A percentile compares a stretch with the other conserved stretches of the same genome.
These are phyloP conservation scores for Tridacna gigas DNA, from an alignment of 2,888 invertebrate genomes.

Conservation along the genomic window DNA sequence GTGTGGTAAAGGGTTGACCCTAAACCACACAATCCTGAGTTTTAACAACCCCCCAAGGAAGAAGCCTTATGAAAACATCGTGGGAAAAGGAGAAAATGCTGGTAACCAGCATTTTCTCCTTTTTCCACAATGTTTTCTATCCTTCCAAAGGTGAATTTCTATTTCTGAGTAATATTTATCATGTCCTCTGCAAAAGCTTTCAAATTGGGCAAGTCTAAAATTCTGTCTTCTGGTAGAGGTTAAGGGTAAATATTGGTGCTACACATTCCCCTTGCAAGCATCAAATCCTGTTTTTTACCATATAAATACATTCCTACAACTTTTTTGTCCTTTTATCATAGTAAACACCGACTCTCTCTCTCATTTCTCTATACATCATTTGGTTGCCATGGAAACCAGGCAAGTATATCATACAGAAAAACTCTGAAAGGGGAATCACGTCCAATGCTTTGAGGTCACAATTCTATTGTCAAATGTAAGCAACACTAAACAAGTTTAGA, in stretches of 20 bases:
- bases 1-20: no score
- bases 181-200: not conserved
- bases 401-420: slow-evolving; percentile 42
- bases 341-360: slow-evolving; percentile 19
- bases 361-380: slow-evolving; percentile 54
- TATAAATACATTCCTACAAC: slow-evolving; percentile 20
- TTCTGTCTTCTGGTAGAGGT: no score
- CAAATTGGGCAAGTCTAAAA: no score
- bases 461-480: slow-evolving; percentile 12
- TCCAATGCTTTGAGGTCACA: slow-evolving; percentile 27
- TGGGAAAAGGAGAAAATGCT: no score
- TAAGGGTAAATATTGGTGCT: not conserved
- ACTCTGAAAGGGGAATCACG: slow-evolving; percentile 38
- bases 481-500: not conserved
- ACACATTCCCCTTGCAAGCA: not conserved
- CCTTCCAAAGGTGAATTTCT: no score
- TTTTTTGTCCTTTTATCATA: slow-evolving; percentile 26
- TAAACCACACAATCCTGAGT: no score
- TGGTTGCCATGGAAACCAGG: slow-evolving; percentile 49
- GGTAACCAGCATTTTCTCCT: no score
- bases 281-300: slow-evolving; percentile 11
- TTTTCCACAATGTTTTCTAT: no score
- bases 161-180: no score
- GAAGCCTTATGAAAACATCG: no score
- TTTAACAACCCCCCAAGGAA: no score